Base-by-base conservation (phyloP, 2,113 vertebrate species). In the Sapajus apella region DNA sequence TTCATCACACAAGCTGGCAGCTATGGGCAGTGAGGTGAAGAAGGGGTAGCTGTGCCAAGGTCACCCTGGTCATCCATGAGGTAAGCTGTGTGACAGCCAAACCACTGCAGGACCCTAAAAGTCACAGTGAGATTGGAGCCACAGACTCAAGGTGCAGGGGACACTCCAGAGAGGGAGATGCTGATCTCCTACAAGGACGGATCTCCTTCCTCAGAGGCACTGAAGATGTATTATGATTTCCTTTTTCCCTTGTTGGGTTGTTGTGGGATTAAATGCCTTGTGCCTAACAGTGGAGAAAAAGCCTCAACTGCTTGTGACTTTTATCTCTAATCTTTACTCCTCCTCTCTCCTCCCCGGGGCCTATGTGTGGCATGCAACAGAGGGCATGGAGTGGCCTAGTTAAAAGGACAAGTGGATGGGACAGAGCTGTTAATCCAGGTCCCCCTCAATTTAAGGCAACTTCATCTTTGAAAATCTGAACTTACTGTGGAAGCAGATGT, bases 401-500 rank as follows among this genome's bases (percentile, higher is more conserved):
- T 72, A 66, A 77, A 96, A 90, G 5, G 32, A 32, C 47, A 52
- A 97, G 50, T 35, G 11, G 4, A 85, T 35, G 66, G 37, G 66
- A 52, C 23, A 56, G 50, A 92, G 61, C 32, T 64, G 35, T 86
- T 82, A 77, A 75, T 12, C 35, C 4, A 45, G 72, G 18, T 40
- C 11, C 18, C 10, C 27, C 52, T 96, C 55, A 32, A 47, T 45
- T 81, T 55, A 61, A 73, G 43, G 45, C 55, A 93, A 90, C 58
- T 58, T 77, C 75, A 72, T 92, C 87, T 90, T 30, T 80, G 77
- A 77, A 89, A 64, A 86, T 85, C 37, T 85, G 70, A 95, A 90
- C 81, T 93, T 91, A 64, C 92, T 5, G 17, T n/a, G 45, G 61
- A 97, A 91, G 43, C 70, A 86, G 32, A 81, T 82, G 40, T 96